Evolutionary conservation across 1,140 invertebrate genomes (phyloP).

Genomic region (Hypsibius dujardini): DNA sequence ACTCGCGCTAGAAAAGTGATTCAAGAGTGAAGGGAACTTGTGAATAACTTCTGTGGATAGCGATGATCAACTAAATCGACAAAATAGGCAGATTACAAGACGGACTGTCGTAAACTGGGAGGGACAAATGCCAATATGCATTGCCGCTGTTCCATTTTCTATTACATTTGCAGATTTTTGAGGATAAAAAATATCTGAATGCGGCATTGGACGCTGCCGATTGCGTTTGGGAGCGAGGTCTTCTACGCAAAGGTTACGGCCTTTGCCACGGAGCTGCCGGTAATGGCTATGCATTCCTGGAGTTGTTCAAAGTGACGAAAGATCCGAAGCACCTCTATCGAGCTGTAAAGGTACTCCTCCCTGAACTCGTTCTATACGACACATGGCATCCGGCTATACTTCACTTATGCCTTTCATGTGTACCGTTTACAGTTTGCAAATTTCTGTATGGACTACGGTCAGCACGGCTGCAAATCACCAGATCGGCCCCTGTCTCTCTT

Average conservation of each 20-base stretch:
- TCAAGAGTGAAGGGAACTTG: not conserved
- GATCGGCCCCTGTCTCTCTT: slow-evolving; percentile 66
- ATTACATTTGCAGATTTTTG: slow-evolving; percentile 38
- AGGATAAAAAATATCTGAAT: slow-evolving; percentile 52
- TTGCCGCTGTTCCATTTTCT: slow-evolving; percentile 22
- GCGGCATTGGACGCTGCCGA: slow-evolving; percentile 52
- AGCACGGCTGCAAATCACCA: slow-evolving; percentile 45
- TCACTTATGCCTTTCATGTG: not conserved
- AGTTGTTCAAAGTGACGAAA: slow-evolving; percentile 56
- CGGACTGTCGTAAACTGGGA: no score
- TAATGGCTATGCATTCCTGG: slow-evolving; percentile 70
- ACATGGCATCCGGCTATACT: slow-evolving; percentile 14
- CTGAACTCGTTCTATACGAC: not conserved
- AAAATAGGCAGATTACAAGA: no score
- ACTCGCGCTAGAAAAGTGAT: slow-evolving; percentile 9
- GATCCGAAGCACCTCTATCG: slow-evolving; percentile 45
- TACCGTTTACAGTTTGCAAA: slow-evolving; percentile 50
- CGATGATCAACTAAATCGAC: not conserved
- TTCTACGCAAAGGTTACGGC: slow-evolving; percentile 73
- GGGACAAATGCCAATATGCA: no score
- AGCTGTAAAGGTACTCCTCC: slow-evolving; percentile 38
- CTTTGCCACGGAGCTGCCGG: slow-evolving; percentile 79
- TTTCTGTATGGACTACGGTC: slow-evolving; percentile 57
- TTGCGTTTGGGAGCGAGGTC: slow-evolving; percentile 60
- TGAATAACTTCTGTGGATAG: slow-evolving; percentile 11